A percentile compares a stretch with the other conserved stretches of the same genome.
These are phyloP conservation scores for Flexamia atlantica DNA, from an alignment of 2,888 invertebrate genomes.

Conservation along the genomic window DNA sequence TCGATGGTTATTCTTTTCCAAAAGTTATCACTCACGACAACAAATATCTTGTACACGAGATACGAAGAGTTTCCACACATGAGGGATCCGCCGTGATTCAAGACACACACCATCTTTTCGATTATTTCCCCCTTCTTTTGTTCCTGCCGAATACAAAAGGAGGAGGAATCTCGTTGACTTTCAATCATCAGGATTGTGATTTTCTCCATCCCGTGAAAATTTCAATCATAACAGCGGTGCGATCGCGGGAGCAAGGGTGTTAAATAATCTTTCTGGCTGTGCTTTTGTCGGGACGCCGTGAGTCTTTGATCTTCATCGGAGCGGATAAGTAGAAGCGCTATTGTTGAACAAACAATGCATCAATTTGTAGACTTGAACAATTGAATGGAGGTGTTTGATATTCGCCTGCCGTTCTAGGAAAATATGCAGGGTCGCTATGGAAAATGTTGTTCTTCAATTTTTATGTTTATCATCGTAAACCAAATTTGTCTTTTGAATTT, in stretches of 20 bases:
- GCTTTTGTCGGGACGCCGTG: not conserved
- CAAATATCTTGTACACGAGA: no score
- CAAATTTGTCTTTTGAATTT: no score
- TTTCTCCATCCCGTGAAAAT: conserved; percentile 7
- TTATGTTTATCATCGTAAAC: no score
- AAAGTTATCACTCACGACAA: no score
- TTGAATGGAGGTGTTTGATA: not conserved
- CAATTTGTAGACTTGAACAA: conserved; percentile 22
- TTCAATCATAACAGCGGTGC: conserved; percentile 21
- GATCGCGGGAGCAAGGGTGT: conserved; percentile 19
- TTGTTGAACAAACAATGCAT: conserved; percentile 18
- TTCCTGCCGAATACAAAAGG: not conserved
- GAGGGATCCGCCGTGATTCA: not conserved
- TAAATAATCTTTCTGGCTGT: not conserved
- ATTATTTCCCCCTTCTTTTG: conserved; percentile 21
- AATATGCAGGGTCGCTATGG: not conserved
- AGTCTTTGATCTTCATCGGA: conserved; percentile 6
- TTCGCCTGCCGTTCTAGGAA: not conserved
- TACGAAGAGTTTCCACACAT: no score
- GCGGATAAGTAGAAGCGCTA: not conserved
- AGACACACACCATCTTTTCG: conserved; percentile 5
- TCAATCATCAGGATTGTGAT: conserved; percentile 23
- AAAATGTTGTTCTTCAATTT: no score
- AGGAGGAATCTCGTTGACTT: conserved; percentile 35
- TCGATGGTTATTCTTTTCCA: no score